Evolutionary conservation across 2,888 invertebrate genomes (phyloP), one percentile per base, ranked within the genome.

Genomic region (Creontiades dilutus): DNA sequence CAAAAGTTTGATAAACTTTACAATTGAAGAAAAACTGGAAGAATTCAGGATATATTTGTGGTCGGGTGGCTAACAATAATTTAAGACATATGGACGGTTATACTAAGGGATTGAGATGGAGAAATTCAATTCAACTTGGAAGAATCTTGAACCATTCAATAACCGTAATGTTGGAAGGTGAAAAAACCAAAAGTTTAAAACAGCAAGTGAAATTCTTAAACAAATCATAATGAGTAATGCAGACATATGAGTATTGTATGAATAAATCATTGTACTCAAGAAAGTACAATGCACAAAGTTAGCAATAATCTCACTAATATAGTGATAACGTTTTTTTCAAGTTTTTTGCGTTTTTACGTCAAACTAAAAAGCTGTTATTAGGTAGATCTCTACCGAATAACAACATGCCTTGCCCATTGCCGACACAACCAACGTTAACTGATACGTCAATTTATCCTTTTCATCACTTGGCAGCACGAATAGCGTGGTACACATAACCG

Each of bases 371-470:
- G n/a, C n/a, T n/a, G n/a, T n/a, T n/a, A n/a, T n/a, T n/a, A n/a
- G n/a, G n/a, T n/a, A n/a, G n/a, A n/a, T n/a, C n/a, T 16, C 57
- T n/a, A 16, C n/a, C 37, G 2, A 37, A 16, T n/a, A 57, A 16
- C 57, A 16, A 57, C 7, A 57, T 57, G n/a, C 57, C 12, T 57
- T 57, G 57, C 11, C 52, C 52, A 14, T 52, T 14, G 52, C n/a
- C 12, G n/a, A 57, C 57, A n/a, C 57, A 57, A 57, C 57, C 57
- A 57, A 16, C 57, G 57, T 57, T n/a, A 57, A 57, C 57, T 57
- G 57, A n/a, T 57, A n/a, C n/a, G 7, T 37, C 37, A 37, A 37
- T 37, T 37, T 37, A 4, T 37, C 37, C 2, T 37, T 37, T 37
- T 37, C 37, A 37, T 37, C 2, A 37, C 7, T 37, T 37, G 2